phyloP scores from a whole-genome alignment of 23 tunicate species.

The Aplidium turbinatum region DNA sequence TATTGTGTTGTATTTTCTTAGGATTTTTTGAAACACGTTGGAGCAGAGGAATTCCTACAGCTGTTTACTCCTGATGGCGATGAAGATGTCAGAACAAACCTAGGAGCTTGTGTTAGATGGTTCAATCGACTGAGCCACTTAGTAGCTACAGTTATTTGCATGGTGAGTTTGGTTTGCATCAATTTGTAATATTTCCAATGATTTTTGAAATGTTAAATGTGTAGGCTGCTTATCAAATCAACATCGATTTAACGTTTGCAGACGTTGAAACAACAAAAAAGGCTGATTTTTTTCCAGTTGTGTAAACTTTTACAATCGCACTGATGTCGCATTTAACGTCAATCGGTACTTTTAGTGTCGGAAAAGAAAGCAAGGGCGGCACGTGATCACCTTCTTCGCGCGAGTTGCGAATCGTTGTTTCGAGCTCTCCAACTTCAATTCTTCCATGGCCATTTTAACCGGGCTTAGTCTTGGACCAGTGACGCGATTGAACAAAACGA shows the following conservation, averaged over 20 bases:
- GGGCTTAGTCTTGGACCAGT: conserved; percentile 90
- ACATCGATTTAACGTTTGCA: no score
- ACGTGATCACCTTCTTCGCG: conserved; percentile 86
- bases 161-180: conserved; percentile 84
- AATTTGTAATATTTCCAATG: no score
- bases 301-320: no score
- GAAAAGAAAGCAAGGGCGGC: conserved; percentile 70
- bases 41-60: conserved; percentile 92
- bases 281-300: no score
- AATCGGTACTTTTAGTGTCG: no score
- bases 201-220: no score
- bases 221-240: no score
- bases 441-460: conserved; percentile 88
- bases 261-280: no score
- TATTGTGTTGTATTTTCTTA: no score
- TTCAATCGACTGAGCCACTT: conserved; percentile 84
- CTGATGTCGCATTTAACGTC: no score
- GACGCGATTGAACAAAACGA: conserved; percentile 68
- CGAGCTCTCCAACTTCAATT: conserved; percentile 89
- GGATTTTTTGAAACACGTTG: conserved; percentile 89
- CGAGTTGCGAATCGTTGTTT: conserved; percentile 80
- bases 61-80: conserved; percentile 65
- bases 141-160: conserved; percentile 72
- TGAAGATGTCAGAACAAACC: conserved; percentile 58
- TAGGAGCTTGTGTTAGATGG: conserved; percentile 94